These are phyloP conservation scores for Axis porcinus DNA, from an alignment of 2,113 vertebrate genomes.

Conservation along the genomic window DNA sequence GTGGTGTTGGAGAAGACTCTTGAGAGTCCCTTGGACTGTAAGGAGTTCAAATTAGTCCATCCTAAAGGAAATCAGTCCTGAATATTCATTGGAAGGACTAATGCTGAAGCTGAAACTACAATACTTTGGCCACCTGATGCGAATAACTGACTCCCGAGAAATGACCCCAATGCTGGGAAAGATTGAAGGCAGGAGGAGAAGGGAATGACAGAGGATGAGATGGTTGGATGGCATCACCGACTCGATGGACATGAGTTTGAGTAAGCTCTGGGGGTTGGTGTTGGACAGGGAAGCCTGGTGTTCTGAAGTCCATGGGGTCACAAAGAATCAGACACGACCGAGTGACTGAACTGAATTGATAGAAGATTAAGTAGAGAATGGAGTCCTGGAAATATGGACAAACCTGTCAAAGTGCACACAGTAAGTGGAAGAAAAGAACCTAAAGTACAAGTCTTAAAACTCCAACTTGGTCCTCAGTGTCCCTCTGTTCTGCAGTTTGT, in stretches of 20 bases:
- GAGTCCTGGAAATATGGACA: neutral
- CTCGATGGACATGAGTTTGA: neutral
- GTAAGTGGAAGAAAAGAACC: neutral
- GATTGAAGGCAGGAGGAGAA: neutral
- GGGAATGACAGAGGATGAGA: neutral
- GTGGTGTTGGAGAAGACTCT: neutral
- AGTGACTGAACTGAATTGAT: neutral
- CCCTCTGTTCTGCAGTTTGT: neutral
- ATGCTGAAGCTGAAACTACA: neutral
- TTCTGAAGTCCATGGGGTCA: accelerated
- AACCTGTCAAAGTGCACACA: neutral
- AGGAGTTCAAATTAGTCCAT: neutral
- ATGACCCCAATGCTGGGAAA: neutral
- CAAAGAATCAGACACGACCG: accelerated
- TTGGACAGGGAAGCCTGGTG: neutral
- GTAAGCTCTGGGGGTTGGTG: neutral
- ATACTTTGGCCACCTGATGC: neutral
- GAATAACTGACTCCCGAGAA: neutral
- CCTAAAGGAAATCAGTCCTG: neutral
- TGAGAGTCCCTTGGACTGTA: neutral
- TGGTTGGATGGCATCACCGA: neutral
- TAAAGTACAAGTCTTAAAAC: neutral
- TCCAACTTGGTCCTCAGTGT: neutral
- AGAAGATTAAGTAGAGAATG: neutral
- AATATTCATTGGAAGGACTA: neutral